Conservation (phyloP, 1,140 invertebrate species). For the Hetaerina americana region DNA sequence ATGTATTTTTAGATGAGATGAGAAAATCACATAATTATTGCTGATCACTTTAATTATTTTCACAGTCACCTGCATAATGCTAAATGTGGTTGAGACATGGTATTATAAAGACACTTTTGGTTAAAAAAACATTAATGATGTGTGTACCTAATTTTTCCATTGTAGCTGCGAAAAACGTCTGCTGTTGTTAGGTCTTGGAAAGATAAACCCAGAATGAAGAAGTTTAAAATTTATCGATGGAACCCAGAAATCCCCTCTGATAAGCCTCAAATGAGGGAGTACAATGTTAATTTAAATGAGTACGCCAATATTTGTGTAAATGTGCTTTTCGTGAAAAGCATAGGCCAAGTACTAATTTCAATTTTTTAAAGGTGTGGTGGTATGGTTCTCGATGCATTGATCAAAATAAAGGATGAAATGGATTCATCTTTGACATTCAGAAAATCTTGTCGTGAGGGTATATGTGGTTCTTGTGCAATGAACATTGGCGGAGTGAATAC, state of each 20-base stretch:
- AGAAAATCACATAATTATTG: too few species aligned
- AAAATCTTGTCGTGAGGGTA: conserved; percentile 89
- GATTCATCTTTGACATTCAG: conserved; percentile 96
- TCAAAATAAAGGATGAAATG: conserved; percentile 97
- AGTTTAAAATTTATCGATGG: conserved; percentile 83
- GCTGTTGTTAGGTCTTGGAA: too few species aligned
- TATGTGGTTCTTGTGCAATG: conserved; percentile 98
- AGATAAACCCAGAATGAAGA: conserved; percentile 57
- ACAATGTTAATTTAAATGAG: conserved; percentile 78
- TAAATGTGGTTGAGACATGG: too few species aligned
- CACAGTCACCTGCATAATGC: too few species aligned
- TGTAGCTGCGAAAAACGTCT: too few species aligned
- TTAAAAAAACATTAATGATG: too few species aligned
- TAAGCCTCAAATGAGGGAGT: conserved; percentile 85
- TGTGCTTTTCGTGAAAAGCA: neutral
- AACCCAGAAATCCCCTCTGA: conserved; percentile 84
- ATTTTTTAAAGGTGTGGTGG: conserved; percentile 63
- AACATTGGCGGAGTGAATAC: conserved; percentile 95
- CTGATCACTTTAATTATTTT: too few species aligned
- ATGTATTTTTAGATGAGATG: too few species aligned
- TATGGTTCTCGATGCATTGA: conserved; percentile 94
- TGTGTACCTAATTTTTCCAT: too few species aligned
- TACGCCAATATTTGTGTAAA: conserved; percentile 23
- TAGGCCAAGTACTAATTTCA: conserved; percentile 7
- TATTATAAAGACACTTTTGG: too few species aligned